These are phyloP conservation scores for Agapostemon virescens DNA, from an alignment of 2,888 invertebrate genomes.

Conservation along the genomic window DNA sequence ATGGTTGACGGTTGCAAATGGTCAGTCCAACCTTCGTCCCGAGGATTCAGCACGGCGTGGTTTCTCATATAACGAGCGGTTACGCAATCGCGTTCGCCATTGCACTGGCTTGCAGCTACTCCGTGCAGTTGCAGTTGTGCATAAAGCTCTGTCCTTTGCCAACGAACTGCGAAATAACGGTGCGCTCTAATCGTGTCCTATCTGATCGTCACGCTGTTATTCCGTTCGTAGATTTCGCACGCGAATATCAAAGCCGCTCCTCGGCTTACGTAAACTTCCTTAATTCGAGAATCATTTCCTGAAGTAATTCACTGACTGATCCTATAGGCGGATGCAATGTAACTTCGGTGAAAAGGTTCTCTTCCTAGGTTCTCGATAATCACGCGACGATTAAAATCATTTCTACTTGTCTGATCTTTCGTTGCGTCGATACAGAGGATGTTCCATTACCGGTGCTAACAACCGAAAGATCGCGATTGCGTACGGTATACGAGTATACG, in stretches of 20 bases:
- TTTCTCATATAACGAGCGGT: constrained; percentile 42
- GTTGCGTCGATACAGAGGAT: neutral
- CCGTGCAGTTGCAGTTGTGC: constrained; percentile 36
- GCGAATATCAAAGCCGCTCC: constrained; percentile 45
- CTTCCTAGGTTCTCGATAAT: neutral
- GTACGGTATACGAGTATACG: neutral
- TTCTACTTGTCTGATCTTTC: neutral
- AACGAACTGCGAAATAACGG: constrained; percentile 34
- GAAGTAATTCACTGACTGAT: neutral
- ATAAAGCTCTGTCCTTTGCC: constrained; percentile 48
- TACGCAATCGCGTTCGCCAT: constrained; percentile 44
- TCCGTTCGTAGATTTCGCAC: constrained; percentile 50
- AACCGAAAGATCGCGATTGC: neutral
- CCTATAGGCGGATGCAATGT: constrained; percentile 5
- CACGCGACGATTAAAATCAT: neutral
- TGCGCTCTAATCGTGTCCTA: constrained; percentile 34
- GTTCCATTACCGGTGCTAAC: neutral
- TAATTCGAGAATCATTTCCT: constrained; percentile 25
- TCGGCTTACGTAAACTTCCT: constrained; percentile 32
- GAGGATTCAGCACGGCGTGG: constrained; percentile 20
- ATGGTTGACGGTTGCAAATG: constrained; percentile 1
- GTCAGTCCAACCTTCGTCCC: constrained; percentile 15
- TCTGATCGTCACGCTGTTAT: constrained; percentile 57
- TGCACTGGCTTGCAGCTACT: constrained; percentile 16
- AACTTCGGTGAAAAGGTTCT: neutral